These are phyloP conservation scores for Nephila pilipes DNA, from an alignment of 1,140 invertebrate species.

Conservation along the genomic window DNA sequence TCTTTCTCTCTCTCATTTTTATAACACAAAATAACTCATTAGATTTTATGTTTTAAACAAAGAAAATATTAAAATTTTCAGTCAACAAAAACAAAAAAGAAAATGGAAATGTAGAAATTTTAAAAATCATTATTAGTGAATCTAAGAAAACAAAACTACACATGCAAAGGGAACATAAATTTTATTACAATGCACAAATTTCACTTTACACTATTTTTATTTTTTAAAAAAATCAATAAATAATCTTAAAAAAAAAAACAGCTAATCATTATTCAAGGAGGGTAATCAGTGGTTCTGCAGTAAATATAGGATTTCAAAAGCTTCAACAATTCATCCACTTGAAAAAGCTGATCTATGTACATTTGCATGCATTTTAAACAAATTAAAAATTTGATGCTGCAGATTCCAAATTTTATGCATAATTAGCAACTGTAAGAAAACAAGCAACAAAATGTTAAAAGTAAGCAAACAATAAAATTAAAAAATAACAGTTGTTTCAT, in stretches of 20 bases:
- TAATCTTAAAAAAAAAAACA: background rate
- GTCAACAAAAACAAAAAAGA: no score
- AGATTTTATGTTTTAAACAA: no score
- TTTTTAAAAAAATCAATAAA: conserved; percentile 6
- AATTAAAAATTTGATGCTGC: conserved; percentile 8
- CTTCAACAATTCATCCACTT: conserved; percentile 14
- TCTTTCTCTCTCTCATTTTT: no score
- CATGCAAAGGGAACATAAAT: background rate
- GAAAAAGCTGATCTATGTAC: background rate
- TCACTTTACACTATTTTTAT: background rate
- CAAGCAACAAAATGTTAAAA: conserved; percentile 12
- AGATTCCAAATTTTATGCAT: background rate
- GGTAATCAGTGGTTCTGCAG: background rate
- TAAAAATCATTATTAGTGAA: background rate
- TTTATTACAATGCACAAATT: background rate
- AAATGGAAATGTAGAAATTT: background rate
- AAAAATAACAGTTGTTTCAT: background rate
- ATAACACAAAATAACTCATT: no score
- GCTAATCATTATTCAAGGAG: background rate
- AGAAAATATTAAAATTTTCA: no score
- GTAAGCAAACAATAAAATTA: background rate
- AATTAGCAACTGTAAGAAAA: conserved; percentile 28
- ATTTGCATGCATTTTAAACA: conserved; percentile 43
- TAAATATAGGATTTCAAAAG: conserved; percentile 12
- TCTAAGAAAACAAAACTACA: background rate